Conservation (phyloP, 2,888 invertebrate species). For the Linyphia triangularis region DNA sequence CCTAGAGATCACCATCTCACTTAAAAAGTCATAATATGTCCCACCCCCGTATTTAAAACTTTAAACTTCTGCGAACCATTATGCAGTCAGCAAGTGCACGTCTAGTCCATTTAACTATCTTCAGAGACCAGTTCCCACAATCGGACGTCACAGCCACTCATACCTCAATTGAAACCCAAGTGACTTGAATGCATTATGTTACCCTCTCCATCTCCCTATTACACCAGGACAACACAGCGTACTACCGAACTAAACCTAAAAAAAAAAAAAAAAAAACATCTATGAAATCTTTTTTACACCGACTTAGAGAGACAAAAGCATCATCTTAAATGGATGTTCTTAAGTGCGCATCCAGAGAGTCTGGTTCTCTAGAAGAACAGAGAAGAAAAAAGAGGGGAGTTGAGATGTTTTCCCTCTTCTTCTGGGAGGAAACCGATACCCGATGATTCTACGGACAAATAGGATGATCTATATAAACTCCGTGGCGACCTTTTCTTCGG, state of each 20-base stretch:
- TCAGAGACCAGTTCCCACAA: neutral
- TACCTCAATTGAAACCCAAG: slow-evolving; percentile 7
- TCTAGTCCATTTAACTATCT: slow-evolving; percentile 39
- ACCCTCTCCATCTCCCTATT: slow-evolving; percentile 13
- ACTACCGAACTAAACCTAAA: neutral
- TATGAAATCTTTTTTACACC: slow-evolving; percentile 1
- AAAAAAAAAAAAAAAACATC: slow-evolving; percentile 4
- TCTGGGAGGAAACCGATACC: slow-evolving; percentile 42
- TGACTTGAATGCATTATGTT: slow-evolving; percentile 48
- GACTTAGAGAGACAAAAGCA: slow-evolving; percentile 17
- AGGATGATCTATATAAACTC: slow-evolving; percentile 65
- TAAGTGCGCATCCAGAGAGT: slow-evolving; percentile 47
- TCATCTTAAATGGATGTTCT: slow-evolving; percentile 37
- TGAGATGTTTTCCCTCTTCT: slow-evolving; percentile 7
- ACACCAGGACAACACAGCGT: slow-evolving; percentile 6
- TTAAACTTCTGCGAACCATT: neutral
- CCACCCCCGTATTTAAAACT: neutral
- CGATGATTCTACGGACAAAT: slow-evolving; percentile 60
- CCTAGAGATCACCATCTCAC: no score
- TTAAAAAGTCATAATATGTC: neutral
- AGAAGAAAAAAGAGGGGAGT: neutral
- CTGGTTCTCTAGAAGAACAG: slow-evolving; percentile 10
- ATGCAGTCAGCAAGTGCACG: neutral
- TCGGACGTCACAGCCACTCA: slow-evolving; percentile 4
- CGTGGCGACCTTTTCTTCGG: slow-evolving; percentile 25